Conservation (phyloP, 2,113 vertebrate genomes). For the Rhagologus leucostigma region DNA sequence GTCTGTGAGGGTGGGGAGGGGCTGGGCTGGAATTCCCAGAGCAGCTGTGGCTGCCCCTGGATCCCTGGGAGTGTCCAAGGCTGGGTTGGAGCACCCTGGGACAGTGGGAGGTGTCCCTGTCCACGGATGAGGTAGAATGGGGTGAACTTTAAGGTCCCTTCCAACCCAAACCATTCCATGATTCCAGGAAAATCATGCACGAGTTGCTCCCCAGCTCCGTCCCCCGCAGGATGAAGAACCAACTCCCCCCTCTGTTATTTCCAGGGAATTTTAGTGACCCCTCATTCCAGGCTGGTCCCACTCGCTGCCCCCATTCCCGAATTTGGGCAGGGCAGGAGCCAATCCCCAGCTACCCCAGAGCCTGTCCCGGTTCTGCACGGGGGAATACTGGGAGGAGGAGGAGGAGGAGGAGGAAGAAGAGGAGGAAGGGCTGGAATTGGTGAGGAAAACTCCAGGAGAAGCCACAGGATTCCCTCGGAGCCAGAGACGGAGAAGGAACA, state of each 20-base stretch:
- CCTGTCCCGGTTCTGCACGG: background rate
- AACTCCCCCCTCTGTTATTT: background rate
- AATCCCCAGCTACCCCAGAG: background rate
- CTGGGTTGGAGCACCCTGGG: rapidly evolving
- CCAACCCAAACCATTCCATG: background rate
- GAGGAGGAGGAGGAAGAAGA: background rate
- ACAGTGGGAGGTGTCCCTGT: background rate
- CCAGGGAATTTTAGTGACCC: background rate
- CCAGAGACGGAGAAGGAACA: background rate
- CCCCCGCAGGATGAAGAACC: background rate
- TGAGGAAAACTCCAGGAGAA: background rate
- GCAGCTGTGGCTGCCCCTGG: background rate
- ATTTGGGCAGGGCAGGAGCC: background rate
- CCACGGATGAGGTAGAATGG: rapidly evolving
- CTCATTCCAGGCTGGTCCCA: background rate
- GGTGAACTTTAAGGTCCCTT: background rate
- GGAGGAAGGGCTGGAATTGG: background rate
- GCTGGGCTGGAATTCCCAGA: background rate
- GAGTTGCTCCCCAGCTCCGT: background rate
- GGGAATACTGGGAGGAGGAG: background rate
- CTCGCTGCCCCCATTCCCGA: rapidly evolving
- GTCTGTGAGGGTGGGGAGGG: background rate
- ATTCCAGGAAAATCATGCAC: rapidly evolving
- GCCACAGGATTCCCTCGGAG: background rate
- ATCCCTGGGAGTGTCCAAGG: background rate